Base-by-base conservation (phyloP, 1,140 invertebrate species). In the Cydia pomonella region DNA sequence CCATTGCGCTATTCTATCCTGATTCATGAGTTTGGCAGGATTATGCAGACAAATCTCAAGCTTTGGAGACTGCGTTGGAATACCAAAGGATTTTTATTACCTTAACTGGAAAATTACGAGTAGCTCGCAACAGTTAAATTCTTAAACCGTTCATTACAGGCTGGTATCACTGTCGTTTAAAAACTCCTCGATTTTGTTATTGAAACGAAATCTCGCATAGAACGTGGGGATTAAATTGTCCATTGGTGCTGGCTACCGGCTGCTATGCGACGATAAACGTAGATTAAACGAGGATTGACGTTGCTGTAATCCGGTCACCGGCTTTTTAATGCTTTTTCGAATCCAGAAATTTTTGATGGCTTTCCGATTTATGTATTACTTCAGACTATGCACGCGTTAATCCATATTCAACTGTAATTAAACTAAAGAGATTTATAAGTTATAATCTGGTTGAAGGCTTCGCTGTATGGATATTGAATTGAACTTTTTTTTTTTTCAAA, bases 251-350 rank as follows among this genome's bases (percentile, higher is more conserved):
- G 75, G 72, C 78, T 27, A 33, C 27, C 73, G 66, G 75, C 77
- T 81, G 80, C 33, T 73, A 73, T 77, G 29, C 76, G 76, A 75
- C 80, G 82, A 84, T 84, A 82, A 84, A 82, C 80, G 78, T 75
- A 82, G 82, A 82, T 84, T 82, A 84, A 80, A 69, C 79, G 53
- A 23, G 80, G 78, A 76, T 76, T 74, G 66, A 80, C 80, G 77
- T 81, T 74, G 72, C 74, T 75, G 72, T 78, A 73, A 78, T 76
- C 77, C 77, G 63, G 29, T 64, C 73, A 74, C 73, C 64, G 64
- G 64, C n/a, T 13, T 72, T 77, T 76, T 73, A 59, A 78, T 64
- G 64, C 29, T 33, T 38, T 69, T 69, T 69, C 64, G 64, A 33
- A 33, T 33, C 64, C 5, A n/a, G n/a, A 38, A 41, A 18, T 69